These are phyloP conservation scores for Heliconius aoede DNA, from an alignment of 2,888 invertebrate genomes.

Conservation along the genomic window DNA sequence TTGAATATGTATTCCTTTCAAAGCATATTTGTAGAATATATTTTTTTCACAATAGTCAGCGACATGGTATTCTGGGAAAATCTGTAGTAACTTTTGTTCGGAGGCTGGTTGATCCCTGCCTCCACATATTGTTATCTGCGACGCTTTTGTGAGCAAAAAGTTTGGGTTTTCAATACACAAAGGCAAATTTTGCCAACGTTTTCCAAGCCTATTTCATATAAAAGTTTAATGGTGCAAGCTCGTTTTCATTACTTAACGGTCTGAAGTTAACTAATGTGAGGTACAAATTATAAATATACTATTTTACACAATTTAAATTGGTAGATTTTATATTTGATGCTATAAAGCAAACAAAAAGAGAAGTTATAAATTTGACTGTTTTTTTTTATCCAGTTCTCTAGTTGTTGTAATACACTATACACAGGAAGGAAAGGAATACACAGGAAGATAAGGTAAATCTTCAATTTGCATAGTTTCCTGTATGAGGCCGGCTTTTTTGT, in stretches of 20 bases:
- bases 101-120: constrained; percentile 29
- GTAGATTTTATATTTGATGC: not conserved
- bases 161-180: constrained; percentile 32
- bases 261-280: constrained; percentile 10
- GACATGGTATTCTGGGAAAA: constrained; percentile 14
- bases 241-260: constrained; percentile 31
- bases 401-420: no score
- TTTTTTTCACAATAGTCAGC: constrained; percentile 27
- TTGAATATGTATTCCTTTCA: constrained; percentile 22
- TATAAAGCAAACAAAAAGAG: no score
- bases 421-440: no score
- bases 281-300: not conserved
- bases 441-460: no score
- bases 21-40: constrained; percentile 26
- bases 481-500: no score
- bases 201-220: constrained; percentile 27
- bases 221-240: constrained; percentile 28
- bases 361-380: no score
- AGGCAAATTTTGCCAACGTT: constrained; percentile 31
- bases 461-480: no score
- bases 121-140: constrained; percentile 30
- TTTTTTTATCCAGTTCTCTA: no score
- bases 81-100: constrained; percentile 23
- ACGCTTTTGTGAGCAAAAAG: constrained; percentile 30
- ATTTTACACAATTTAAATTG: no score